A percentile compares a stretch with the other conserved stretches of the same genome.
Conservation (phyloP, 2,113 vertebrate genomes). For the Pachyramphus minor region DNA sequence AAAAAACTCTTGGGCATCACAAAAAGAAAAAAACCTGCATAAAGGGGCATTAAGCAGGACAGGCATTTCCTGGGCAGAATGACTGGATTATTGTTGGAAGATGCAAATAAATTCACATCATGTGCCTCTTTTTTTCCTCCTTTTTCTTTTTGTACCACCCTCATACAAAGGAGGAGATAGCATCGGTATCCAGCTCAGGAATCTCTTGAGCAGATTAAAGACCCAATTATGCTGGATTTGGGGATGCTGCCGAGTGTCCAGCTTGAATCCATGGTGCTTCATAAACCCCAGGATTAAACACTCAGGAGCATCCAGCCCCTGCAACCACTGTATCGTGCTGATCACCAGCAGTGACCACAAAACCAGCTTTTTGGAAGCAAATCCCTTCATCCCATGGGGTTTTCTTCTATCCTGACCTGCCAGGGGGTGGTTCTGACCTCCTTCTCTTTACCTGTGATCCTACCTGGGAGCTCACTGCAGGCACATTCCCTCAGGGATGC, state of each 20-base stretch:
- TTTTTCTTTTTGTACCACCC: neutral
- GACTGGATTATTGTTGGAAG: conserved; percentile 28
- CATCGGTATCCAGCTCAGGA: neutral
- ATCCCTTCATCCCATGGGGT: fast-evolving
- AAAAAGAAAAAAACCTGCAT: neutral
- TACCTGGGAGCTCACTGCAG: neutral
- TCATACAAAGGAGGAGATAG: neutral
- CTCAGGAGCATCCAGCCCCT: neutral
- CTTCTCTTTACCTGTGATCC: fast-evolving
- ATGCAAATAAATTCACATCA: conserved; percentile 45
- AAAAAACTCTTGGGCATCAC: neutral
- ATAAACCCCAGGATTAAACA: neutral
- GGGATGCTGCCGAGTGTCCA: neutral
- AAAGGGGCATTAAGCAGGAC: conserved; percentile 9
- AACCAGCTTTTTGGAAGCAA: neutral
- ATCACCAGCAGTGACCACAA: fast-evolving
- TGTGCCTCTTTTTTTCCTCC: neutral
- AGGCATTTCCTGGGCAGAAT: neutral
- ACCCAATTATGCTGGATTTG: neutral
- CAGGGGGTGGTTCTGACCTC: neutral
- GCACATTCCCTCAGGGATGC: neutral
- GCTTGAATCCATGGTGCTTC: neutral
- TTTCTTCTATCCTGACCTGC: neutral
- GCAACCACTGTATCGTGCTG: neutral
- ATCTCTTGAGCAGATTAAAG: neutral